Base-by-base conservation (phyloP, 2,797 vertebrate genomes). In the Melanotaenia nigrans region DNA sequence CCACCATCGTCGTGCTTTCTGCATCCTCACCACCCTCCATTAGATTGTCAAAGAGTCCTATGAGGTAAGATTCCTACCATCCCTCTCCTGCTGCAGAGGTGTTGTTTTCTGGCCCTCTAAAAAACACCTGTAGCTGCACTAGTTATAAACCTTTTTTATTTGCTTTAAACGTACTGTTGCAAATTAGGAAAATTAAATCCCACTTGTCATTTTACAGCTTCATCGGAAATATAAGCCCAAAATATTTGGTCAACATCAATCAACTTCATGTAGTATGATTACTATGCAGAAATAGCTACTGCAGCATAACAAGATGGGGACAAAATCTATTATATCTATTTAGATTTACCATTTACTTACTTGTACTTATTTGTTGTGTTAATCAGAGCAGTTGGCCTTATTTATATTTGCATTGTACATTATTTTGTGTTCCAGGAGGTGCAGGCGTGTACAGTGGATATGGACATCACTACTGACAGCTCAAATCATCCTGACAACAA, bases 1-100 rank as follows among this genome's bases (percentile, higher is more conserved):
- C 95, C 96, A 95, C 96, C 96, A 96, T 96, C 96, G 94, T 95
- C 93, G 95, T 96, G 96, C 95, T 96, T 96, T 97, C 96, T 95
- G 95, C 96, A 96, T 97, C 97, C 86, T 93, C 96, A 96, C 95
- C 95, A 89, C 93, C 95, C 95, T 87, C 95, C 96, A 98, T 97
- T 98, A 99, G 97, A 98, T 96, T 96, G 95, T 99, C 95, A 98
- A 96, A 97, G 96, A 97, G 93, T 97, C 96, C 95, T 97, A 96
- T 59, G 96, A 99, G 97, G 97, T 99, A 99, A 99, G 97, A 95
- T 91, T 85, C 87, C 92, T 78, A 30, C 95, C 94, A 58, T 92
- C 90, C 92, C 94, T 92, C 90, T 67, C 14, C 56, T 38, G 73
- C 45, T 61, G 51, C 70, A 55, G 22, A 77, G 61, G 51, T 59